phyloP scores from a whole-genome alignment of 2,113 vertebrate genomes.

The Uria lomvia region DNA sequence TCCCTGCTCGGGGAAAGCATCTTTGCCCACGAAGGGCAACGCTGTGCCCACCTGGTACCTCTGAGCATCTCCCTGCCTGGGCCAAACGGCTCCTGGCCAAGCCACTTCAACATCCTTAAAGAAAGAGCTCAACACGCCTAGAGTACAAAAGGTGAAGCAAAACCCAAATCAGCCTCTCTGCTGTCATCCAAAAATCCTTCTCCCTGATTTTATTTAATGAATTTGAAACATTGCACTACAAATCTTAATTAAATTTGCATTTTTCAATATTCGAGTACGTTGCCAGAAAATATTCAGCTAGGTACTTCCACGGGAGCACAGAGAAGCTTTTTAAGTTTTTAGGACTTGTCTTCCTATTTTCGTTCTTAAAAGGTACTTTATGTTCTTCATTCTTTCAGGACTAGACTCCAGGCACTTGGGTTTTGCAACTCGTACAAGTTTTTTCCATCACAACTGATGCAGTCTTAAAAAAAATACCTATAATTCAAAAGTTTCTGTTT shows the following conservation, averaged over 20 bases:
- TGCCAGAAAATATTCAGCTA: background rate
- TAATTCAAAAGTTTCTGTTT: background rate
- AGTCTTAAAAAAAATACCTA: background rate
- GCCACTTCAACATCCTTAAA: rapidly evolving
- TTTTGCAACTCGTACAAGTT: background rate
- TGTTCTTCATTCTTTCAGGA: background rate
- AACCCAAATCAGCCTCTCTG: background rate
- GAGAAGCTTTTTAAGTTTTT: background rate
- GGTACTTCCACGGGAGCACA: background rate
- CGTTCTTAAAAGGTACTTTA: background rate
- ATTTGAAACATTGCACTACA: background rate
- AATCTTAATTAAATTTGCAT: background rate
- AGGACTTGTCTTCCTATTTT: background rate
- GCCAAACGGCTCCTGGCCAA: background rate
- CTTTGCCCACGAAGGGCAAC: background rate
- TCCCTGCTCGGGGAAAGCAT: background rate
- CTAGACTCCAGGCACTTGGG: background rate
- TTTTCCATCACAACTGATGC: background rate
- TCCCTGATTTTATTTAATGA: background rate
- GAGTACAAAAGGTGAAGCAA: background rate
- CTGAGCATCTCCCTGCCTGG: background rate
- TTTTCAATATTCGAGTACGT: background rate
- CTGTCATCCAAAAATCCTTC: background rate
- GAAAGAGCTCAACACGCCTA: background rate
- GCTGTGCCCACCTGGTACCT: background rate